Evolutionary conservation across 2,888 invertebrate species (phyloP), one percentile per base, ranked within the genome.

Genomic region (Chrysolina haemoptera): DNA sequence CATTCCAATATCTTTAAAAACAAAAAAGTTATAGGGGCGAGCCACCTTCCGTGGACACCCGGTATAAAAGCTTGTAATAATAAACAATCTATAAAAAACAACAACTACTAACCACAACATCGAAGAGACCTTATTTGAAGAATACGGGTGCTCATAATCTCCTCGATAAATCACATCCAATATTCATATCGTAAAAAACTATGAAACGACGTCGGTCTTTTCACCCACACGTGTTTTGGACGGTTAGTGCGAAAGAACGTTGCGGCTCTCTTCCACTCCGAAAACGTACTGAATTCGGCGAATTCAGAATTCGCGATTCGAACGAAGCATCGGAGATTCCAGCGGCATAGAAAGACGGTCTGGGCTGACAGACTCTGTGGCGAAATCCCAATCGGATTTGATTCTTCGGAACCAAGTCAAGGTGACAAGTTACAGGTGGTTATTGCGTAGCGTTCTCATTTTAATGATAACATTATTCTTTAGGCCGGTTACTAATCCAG

Each of bases 341-440:
- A 22, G 59, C 35, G 35, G n/a, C 59, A 59, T 59, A 35, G 59
- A 53, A 53, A 59, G 59, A 59, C 55, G 55, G 20, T 16, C 27
- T 59, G 59, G 20, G n/a, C 27, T 59, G 59, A 27, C 43, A 22
- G 65, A 65, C 46, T 65, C 46, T 11, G 20, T 50, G 48, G 50
- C 66, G 35, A 66, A 50, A 66, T 66, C 50, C 40, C 16, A 10
- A 66, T 66, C 40, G 27, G 16, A 27, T 48, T 22, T n/a, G 48
- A 22, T 27, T 66, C 27, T 48, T 41, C n/a, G 14, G 48, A 66
- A 66, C 35, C 27, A 12, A 66, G 66, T 48, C 66, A 66, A 66
- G 66, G 66, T 66, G 35, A 65, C 20, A 18, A 18, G 14, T 18
- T 27, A 20, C 64, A 50, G 66, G 66, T 66, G 66, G 48, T 66